Percentiles rank a stretch among this genome's conserved stretches.
phyloP scores from a whole-genome alignment of 1,140 invertebrate genomes.

The Drosophila bifasciata region DNA sequence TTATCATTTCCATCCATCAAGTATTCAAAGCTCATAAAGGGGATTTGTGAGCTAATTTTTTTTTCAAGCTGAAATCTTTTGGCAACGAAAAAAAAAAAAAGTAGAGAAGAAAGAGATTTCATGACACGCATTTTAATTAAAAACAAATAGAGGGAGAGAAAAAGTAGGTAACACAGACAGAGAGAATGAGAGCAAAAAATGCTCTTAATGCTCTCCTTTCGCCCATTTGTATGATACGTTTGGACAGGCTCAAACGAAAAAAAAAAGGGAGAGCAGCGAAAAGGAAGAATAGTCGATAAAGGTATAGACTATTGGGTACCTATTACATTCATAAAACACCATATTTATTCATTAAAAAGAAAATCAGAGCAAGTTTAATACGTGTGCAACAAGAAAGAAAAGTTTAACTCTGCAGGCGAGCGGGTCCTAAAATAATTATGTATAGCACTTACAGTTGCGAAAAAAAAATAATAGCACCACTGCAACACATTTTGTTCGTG shows the following conservation, averaged over 20 bases:
- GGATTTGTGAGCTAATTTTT: conserved; percentile 60
- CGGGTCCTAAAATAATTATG: no score
- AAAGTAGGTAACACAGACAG: conserved; percentile 12
- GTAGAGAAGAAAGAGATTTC: conserved; percentile 38
- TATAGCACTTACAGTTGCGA: no score
- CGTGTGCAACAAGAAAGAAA: no score
- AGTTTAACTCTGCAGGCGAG: no score
- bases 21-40: conserved; percentile 63
- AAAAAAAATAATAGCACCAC: no score
- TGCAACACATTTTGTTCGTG: no score
- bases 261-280: background rate
- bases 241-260: conserved; percentile 9
- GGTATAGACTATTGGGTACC: no score
- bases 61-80: conserved; percentile 45
- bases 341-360: no score
- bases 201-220: conserved; percentile 17
- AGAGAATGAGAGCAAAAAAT: conserved; percentile 5
- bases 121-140: conserved; percentile 83
- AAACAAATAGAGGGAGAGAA: conserved; percentile 67
- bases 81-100: conserved; percentile 40
- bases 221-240: conserved; percentile 20
- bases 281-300: no score
- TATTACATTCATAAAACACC: no score
- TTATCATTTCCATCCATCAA: conserved; percentile 55
- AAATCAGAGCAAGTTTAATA: no score